Percentiles rank a stretch among this genome's conserved stretches.
Evolutionary conservation across 2,888 invertebrate genomes (phyloP).

Genomic region (Euproctis similis): DNA sequence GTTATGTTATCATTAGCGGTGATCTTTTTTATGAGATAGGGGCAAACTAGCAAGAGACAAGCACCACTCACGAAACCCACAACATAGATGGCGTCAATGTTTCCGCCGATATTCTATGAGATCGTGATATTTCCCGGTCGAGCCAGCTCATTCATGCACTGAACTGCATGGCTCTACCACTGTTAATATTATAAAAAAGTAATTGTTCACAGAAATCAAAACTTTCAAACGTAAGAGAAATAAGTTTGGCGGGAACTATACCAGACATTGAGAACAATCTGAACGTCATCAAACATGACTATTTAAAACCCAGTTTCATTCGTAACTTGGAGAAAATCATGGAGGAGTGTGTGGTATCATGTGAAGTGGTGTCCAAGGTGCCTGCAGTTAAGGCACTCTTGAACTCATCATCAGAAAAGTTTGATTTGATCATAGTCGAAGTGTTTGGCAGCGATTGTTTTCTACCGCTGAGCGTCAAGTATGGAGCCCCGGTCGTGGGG

Average conservation of each 20-base stretch:
- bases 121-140: no score
- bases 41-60: no score
- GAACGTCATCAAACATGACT: slow-evolving; percentile 39
- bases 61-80: no score
- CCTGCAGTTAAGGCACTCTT: slow-evolving; percentile 52
- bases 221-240: slow-evolving; percentile 56
- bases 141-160: no score
- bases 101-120: no score
- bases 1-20: no score
- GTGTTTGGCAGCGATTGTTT: slow-evolving; percentile 77
- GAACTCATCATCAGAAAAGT: slow-evolving; percentile 49
- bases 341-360: slow-evolving; percentile 62
- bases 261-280: slow-evolving; percentile 64
- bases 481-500: slow-evolving; percentile 72
- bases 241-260: slow-evolving; percentile 65
- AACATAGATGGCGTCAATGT: no score
- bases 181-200: no score
- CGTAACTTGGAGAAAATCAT: slow-evolving; percentile 62
- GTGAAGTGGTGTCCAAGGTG: slow-evolving; percentile 54
- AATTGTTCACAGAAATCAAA: slow-evolving; percentile 55
- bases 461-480: slow-evolving; percentile 69
- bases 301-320: slow-evolving; percentile 53
- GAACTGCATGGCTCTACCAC: no score
- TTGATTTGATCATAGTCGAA: slow-evolving; percentile 63
- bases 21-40: no score